Evolutionary conservation across 2,888 invertebrate species (phyloP).

Genomic region (Pristionchus mayeri): DNA sequence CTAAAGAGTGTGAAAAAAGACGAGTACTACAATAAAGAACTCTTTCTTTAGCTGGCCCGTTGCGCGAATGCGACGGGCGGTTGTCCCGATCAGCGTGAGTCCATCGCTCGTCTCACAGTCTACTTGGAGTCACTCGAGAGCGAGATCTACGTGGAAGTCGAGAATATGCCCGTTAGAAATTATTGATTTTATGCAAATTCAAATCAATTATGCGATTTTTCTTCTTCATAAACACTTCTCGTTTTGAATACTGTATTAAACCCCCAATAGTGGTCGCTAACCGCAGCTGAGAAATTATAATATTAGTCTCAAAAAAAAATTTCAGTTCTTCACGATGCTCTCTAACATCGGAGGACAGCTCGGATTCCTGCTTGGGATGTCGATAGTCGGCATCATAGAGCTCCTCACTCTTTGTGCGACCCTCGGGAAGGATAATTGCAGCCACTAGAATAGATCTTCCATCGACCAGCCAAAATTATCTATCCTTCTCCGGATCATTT

Average conservation of each 20-base stretch:
- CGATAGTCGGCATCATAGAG: not conserved
- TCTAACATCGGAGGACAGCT: not conserved
- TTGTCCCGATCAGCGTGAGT: not conserved
- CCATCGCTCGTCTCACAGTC: not conserved
- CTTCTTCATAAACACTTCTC: no score
- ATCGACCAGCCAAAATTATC: no score
- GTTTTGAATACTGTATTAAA: no score
- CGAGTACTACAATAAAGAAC: not conserved
- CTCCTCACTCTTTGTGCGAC: not conserved
- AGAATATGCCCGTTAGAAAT: not conserved
- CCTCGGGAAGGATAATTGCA: not conserved
- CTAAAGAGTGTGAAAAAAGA: not conserved
- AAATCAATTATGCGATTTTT: no score
- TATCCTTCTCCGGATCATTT: no score
- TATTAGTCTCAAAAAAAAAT: no score
- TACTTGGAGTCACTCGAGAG: conserved; percentile 39
- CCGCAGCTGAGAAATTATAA: no score
- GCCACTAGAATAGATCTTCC: no score
- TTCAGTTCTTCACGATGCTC: not conserved
- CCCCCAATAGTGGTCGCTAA: no score
- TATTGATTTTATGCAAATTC: not conserved
- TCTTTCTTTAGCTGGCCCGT: not conserved
- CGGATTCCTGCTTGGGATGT: not conserved
- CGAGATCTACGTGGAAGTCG: conserved; percentile 13
- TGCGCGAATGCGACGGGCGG: not conserved